Percentiles rank a stretch among this genome's conserved stretches.
Conservation (phyloP, 2,888 invertebrate species). For the Eudasyphora cyanicolor region DNA sequence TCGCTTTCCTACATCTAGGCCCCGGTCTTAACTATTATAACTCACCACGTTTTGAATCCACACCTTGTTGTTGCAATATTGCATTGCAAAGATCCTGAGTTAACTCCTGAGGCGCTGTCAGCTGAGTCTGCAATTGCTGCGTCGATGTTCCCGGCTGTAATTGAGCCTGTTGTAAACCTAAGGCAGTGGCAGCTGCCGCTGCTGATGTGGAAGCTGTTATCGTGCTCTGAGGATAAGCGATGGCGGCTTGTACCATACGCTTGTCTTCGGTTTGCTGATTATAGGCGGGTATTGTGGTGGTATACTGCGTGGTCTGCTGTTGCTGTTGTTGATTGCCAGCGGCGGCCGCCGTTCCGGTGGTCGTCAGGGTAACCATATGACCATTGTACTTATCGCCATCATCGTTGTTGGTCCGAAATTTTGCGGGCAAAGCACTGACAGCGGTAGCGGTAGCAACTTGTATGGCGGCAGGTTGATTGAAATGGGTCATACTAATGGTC, state of each 20-base stretch:
- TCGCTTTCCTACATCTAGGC: not conserved
- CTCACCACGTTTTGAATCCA: conserved; percentile 75
- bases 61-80: conserved; percentile 79
- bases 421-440: conserved; percentile 81
- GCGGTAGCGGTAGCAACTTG: conserved; percentile 69
- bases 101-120: conserved; percentile 77
- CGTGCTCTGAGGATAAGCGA: conserved; percentile 74
- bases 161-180: conserved; percentile 62
- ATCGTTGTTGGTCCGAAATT: conserved; percentile 82
- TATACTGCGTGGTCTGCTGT: conserved; percentile 73
- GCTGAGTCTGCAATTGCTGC: conserved; percentile 72
- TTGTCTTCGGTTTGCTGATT: conserved; percentile 74
- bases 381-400: conserved; percentile 82
- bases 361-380: conserved; percentile 74
- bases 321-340: conserved; percentile 69
- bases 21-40: conserved; percentile 64
- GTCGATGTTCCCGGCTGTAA: conserved; percentile 59
- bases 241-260: conserved; percentile 72
- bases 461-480: conserved; percentile 81
- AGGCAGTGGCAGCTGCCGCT: conserved; percentile 67
- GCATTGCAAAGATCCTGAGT: conserved; percentile 80
- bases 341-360: conserved; percentile 59
- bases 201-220: conserved; percentile 70
- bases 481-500: conserved; percentile 80
- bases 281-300: conserved; percentile 71